These are phyloP conservation scores for Lasioglossum pauxillum DNA, from an alignment of 2,888 invertebrate species.

Conservation along the genomic window DNA sequence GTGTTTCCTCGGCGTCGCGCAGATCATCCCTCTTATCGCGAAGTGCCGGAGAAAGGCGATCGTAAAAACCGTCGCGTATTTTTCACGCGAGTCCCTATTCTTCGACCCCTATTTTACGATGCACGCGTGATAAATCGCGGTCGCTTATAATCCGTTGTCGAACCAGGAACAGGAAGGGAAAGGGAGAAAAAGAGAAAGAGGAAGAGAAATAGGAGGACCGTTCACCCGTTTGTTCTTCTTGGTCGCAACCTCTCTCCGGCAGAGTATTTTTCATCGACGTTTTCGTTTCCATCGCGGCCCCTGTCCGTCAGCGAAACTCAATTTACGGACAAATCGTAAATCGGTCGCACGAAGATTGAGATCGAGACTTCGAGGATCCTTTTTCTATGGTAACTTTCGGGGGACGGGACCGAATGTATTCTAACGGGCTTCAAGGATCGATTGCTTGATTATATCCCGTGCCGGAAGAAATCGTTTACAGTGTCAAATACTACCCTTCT, in stretches of 20 bases:
- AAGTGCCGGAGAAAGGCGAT: not conserved
- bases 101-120: conserved; percentile 21
- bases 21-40: conserved; percentile 1
- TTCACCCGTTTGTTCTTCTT: conserved; percentile 13
- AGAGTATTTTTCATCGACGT: conserved; percentile 60
- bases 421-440: too few species aligned
- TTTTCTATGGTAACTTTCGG: not conserved
- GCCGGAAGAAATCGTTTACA: too few species aligned
- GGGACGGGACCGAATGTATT: too few species aligned
- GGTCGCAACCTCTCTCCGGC: not conserved
- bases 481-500: too few species aligned
- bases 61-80: conserved; percentile 19
- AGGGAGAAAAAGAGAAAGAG: not conserved
- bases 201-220: not conserved
- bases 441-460: too few species aligned
- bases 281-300: conserved; percentile 54
- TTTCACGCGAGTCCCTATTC: conserved; percentile 15
- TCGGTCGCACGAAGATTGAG: conserved; percentile 14
- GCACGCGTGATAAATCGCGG: conserved; percentile 25
- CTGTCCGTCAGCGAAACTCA: conserved; percentile 54
- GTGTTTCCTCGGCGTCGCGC: conserved; percentile 2
- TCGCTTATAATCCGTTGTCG: conserved; percentile 36
- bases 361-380: not conserved
- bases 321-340: conserved; percentile 66
- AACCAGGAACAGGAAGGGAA: not conserved